Base-by-base conservation (phyloP, 2,888 invertebrate species). In the Clusia tigrina region DNA sequence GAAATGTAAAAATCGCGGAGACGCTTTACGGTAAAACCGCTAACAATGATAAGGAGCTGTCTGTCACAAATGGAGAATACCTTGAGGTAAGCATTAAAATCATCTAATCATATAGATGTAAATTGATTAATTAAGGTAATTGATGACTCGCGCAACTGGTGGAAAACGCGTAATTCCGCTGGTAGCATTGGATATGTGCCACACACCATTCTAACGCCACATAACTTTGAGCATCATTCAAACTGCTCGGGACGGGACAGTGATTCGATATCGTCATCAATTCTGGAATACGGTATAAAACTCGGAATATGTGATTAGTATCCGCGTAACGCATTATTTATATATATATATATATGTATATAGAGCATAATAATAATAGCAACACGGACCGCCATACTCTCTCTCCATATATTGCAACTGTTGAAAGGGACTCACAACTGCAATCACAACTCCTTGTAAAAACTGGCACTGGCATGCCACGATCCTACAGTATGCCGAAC, bases 141-240 rank as follows among this genome's bases (percentile, higher is more conserved):
- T 75, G 98, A 98, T 83, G 95, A 96, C 85, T 92, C 92, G 58
- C 89, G 97, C 74, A 98, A 99, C 84, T 99, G 99, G 99, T 99
- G 94, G 98, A 97, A 94, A 85, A 94, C 91, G 71, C 89, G 91
- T 74, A 96, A 94, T 85, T 89, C 88, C 75, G 89, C 89, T 78
- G 95, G 96, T 65, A 89, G 91, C 84, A 87, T 93, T 69, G 94
- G 96, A 69, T 97, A 97, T 84, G 98, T 98, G 71, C 98, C 99
- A 17, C 95, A 98, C 86, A 98, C 98, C 38, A 98, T 99, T 79
- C 92, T 95, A 25, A 88, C 89, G 17, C 88, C 90, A 12, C 86
- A 85, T 68, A 85, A 85, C 61, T 85, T 82, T 59, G 81, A 81
- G 53, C 66, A 64, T 12, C 52, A 61, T 15, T 51, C 61, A 9